Conservation (phyloP, 2,797 vertebrate species). For the Acestrorhynchus altus region DNA sequence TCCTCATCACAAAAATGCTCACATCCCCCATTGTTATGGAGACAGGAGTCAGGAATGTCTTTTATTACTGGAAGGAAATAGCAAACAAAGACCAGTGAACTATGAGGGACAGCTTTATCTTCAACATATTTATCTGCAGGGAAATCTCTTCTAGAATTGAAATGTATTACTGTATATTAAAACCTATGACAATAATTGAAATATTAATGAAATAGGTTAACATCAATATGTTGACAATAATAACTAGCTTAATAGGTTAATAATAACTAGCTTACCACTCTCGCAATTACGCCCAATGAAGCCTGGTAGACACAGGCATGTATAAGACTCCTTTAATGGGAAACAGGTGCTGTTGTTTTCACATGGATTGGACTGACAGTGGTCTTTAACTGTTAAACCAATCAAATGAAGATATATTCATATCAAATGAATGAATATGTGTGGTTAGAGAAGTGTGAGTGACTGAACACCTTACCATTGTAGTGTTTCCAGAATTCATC, state of each 20-base stretch:
- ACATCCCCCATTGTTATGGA: conserved; percentile 76
- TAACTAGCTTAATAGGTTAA: too few species aligned
- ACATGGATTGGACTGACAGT: conserved; percentile 73
- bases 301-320: conserved; percentile 69
- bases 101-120: background rate
- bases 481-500: conserved; percentile 79
- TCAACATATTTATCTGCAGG: background rate
- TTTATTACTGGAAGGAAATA: conserved; percentile 53
- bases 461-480: conserved; percentile 64
- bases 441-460: background rate
- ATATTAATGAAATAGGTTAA: too few species aligned
- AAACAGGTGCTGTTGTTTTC: conserved; percentile 74
- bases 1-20: conserved; percentile 77
- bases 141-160: background rate
- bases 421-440: too few species aligned
- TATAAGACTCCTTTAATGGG: conserved; percentile 55
- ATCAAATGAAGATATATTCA: too few species aligned
- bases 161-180: too few species aligned
- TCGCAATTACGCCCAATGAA: conserved; percentile 77
- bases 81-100: background rate
- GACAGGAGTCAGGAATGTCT: conserved; percentile 59
- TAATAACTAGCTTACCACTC: conserved; percentile 59
- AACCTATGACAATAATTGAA: too few species aligned
- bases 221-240: too few species aligned
- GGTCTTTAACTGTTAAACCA: conserved; percentile 65